Evolutionary conservation across 2,797 vertebrate genomes (phyloP), one percentile per base, ranked within the genome.

Genomic region (Synaphobranchus kaupii): DNA sequence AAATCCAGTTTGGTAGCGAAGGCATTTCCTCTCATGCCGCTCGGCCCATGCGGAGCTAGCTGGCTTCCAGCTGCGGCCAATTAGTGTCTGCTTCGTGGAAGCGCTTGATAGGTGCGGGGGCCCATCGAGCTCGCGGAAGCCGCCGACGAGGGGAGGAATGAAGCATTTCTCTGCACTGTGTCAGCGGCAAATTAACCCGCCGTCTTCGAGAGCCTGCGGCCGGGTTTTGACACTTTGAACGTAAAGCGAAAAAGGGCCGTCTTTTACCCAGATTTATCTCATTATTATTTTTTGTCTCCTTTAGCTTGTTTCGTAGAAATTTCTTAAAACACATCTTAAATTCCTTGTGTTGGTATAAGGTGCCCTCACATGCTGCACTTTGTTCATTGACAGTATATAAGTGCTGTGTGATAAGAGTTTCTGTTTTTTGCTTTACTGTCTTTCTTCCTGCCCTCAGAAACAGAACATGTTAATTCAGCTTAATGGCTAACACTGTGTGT

Each of bases 71-170:
- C 63, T 86, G 85, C 47, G 76, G 85, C 44, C 85, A 86, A 73
- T 86, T 86, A 86, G 28, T 86, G 85, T 54, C 47, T 76, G 84
- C 22, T 85, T 48, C 63, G 60, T 15, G 54, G 31, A 84, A 20
- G 83, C 83, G 17, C 1, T 85, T 85, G 63, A 66, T 66, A 39
- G n/a, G 56, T n/a, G 39, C 31, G 39, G 39, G 22, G 39, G 22
- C 31, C 39, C 22, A 15, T 52, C 60, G 22, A 22, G 44, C 84
- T 71, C 15, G 44, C 44, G 34, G 47, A 63, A 15, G 54, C 39
- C 20, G 13, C 2, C 66, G 22, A 9, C 9, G 28, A 80, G 76
- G 44, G 31, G 50, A 78, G 71, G 1, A 12, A 31, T 48, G 5
- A 28, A 22, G 10, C 22, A 15, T 25, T 86, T 80, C 63, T 78